Conservation (phyloP, 1,140 invertebrate genomes). For the Anadara kagoshimensis region DNA sequence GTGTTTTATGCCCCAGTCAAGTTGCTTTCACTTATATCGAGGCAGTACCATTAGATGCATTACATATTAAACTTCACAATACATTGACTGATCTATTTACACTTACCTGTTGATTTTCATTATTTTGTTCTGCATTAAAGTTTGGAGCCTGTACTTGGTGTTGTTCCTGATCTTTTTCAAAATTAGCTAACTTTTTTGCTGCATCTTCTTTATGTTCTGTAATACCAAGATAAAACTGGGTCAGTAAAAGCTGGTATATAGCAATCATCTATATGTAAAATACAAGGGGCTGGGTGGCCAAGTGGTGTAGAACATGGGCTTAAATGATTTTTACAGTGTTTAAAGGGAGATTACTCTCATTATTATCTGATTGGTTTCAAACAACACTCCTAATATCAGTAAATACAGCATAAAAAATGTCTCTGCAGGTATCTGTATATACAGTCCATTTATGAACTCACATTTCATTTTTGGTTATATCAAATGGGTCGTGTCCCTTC, state of each 20-base stretch:
- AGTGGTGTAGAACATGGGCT: neutral
- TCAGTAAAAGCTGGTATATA: neutral
- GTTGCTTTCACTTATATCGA: too few relatives aligned
- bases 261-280: neutral
- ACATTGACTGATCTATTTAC: neutral
- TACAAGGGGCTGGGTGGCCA: neutral
- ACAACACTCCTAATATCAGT: too few relatives aligned
- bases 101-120: slow-evolving; percentile 9
- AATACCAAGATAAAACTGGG: neutral
- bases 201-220: neutral
- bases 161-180: slow-evolving; percentile 24
- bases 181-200: slow-evolving; percentile 3
- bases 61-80: too few relatives aligned
- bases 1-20: too few relatives aligned
- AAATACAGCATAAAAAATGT: too few relatives aligned
- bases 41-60: neutral
- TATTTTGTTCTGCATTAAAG: neutral
- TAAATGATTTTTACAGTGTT: too few relatives aligned
- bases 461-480: too few relatives aligned
- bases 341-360: too few relatives aligned
- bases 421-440: too few relatives aligned
- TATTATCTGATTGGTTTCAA: too few relatives aligned
- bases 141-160: slow-evolving; percentile 21
- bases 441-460: too few relatives aligned
- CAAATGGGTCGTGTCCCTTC: too few relatives aligned